These are phyloP conservation scores for Lochmaea capreae DNA, from an alignment of 2,888 invertebrate species.

Conservation along the genomic window DNA sequence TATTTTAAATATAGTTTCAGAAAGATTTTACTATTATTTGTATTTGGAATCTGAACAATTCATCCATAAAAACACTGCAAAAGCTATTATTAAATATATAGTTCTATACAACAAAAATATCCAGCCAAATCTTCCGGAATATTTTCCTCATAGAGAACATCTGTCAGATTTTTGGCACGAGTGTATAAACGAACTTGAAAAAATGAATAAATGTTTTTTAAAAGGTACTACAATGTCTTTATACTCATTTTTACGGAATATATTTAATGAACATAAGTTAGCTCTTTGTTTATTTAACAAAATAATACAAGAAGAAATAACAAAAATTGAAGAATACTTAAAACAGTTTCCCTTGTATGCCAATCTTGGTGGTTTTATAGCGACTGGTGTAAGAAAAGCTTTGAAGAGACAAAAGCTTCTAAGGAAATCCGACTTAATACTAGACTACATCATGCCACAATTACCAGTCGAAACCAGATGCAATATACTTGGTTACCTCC, in stretches of 20 bases:
- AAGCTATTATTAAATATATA: background rate
- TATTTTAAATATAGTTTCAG: background rate
- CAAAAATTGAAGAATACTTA: background rate
- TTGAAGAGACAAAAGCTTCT: background rate
- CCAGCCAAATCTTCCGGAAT: background rate
- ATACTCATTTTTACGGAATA: background rate
- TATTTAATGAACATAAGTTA: background rate
- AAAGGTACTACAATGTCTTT: background rate
- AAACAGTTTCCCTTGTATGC: background rate
- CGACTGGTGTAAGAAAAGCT: background rate
- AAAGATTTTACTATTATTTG: too few species aligned
- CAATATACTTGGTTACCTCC: too few species aligned
- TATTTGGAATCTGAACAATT: background rate
- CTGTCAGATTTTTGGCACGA: background rate
- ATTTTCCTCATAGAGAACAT: background rate
- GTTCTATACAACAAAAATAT: background rate
- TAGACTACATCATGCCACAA: background rate
- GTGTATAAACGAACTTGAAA: background rate
- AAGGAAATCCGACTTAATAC: background rate
- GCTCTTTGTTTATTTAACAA: background rate
- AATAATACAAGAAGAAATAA: background rate
- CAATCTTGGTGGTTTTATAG: background rate
- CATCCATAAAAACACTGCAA: background rate
- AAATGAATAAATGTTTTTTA: background rate
- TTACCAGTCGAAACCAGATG: background rate